These are phyloP conservation scores for Palythoa grandiflora DNA, from an alignment of 92 coral and sea anemone genomes.

Conservation along the genomic window DNA sequence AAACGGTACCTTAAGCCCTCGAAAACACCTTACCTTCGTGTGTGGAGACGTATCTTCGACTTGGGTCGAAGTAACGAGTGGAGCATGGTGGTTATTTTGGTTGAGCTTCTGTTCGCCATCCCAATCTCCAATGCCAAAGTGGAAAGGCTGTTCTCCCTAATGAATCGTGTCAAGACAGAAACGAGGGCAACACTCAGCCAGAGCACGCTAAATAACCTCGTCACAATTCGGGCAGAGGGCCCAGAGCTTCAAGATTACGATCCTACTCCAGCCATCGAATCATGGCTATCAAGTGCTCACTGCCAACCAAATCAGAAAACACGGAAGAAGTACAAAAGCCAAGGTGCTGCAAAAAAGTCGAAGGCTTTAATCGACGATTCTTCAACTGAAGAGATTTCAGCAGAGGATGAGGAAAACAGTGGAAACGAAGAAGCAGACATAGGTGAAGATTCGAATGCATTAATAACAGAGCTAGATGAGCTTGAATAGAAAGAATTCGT, in stretches of 20 bases:
- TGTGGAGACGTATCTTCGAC: constrained; percentile 74
- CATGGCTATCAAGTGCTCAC: constrained; percentile 25
- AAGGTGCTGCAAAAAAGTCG: constrained; percentile 12
- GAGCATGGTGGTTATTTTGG: constrained; percentile 69
- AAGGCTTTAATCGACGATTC: constrained; percentile 9
- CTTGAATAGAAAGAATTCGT: constrained; percentile 10
- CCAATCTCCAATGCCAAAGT: constrained; percentile 87
- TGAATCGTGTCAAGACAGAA: constrained; percentile 77
- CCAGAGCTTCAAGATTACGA: constrained; percentile 34
- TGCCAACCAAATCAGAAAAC: constrained; percentile 35
- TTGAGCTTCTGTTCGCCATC: constrained; percentile 76
- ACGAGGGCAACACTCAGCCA: constrained; percentile 14
- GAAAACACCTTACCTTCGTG: constrained; percentile 72
- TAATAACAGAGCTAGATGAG: constrained; percentile 15
- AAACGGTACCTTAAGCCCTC: constrained; percentile 75
- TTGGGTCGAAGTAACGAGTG: constrained; percentile 65
- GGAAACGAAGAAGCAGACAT: constrained; percentile 3
- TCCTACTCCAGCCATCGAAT: constrained; percentile 19
- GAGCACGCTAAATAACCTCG: constrained; percentile 28
- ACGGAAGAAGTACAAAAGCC: constrained; percentile 33
- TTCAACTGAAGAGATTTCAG: constrained; percentile 13
- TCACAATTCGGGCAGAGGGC: constrained; percentile 30
- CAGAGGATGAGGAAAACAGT: constrained; percentile 16
- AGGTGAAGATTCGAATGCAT: constrained; percentile 10
- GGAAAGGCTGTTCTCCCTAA: constrained; percentile 77